phyloP scores from a whole-genome alignment of 2,797 vertebrate species.

The Pogonophryne albipinna region DNA sequence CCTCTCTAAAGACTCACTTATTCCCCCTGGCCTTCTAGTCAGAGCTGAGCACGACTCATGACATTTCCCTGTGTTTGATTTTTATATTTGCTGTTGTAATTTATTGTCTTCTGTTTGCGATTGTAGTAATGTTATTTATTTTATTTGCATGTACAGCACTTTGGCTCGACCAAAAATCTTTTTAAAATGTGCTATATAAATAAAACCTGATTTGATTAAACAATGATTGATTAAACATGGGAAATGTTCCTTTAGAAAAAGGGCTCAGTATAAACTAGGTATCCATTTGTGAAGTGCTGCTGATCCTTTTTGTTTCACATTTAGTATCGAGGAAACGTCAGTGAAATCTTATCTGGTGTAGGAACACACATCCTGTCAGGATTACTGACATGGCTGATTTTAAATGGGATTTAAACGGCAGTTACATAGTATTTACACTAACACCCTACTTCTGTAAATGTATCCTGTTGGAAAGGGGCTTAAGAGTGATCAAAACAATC shows the following conservation, averaged over 20 bases:
- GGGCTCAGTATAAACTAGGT: background rate
- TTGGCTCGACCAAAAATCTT: too few species aligned
- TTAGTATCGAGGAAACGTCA: constrained; percentile 2
- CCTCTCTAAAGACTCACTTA: too few species aligned
- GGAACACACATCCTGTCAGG: background rate
- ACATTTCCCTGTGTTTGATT: too few species aligned
- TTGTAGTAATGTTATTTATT: too few species aligned
- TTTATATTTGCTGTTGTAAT: too few species aligned
- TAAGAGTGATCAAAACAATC: constrained; percentile 6
- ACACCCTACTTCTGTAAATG: constrained; percentile 10
- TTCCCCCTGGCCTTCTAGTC: too few species aligned
- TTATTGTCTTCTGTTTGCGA: too few species aligned
- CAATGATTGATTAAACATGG: background rate
- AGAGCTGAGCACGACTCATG: too few species aligned
- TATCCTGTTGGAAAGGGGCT: constrained; percentile 2
- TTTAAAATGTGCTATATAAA: too few species aligned
- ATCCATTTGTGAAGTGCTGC: background rate
- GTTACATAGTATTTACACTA: constrained; percentile 15
- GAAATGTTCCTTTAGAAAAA: constrained; percentile 7
- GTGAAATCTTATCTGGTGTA: background rate
- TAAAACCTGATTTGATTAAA: too few species aligned
- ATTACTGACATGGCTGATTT: constrained; percentile 9
- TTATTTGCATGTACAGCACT: too few species aligned
- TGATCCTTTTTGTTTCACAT: background rate
- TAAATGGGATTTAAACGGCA: constrained; percentile 25